Evolutionary conservation across 2,113 vertebrate species (phyloP).

Genomic region (Mesembrinibis cayennensis): DNA sequence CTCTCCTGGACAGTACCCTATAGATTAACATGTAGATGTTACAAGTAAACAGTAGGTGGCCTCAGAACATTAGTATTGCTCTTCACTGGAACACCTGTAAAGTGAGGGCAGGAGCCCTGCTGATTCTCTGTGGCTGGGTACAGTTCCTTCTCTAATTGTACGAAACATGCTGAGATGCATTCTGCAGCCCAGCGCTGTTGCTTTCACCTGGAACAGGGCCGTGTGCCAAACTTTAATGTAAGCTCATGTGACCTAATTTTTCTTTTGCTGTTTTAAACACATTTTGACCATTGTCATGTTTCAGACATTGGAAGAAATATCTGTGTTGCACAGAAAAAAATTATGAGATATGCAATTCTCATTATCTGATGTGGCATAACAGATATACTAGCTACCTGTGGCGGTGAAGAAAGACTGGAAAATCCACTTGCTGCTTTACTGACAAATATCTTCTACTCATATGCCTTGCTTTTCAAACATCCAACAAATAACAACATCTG

Average conservation of each 20-base stretch:
- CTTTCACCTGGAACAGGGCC: not conserved
- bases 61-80: constrained; percentile 57
- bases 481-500: not conserved
- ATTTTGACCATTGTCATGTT: not conserved
- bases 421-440: not conserved
- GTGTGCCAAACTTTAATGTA: not conserved
- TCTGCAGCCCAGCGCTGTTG: not conserved
- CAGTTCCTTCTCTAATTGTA: not conserved
- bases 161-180: not conserved
- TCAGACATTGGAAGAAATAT: not conserved
- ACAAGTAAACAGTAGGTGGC: constrained; percentile 61
- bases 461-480: not conserved
- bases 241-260: not conserved
- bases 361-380: not conserved
- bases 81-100: not conserved
- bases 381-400: not conserved
- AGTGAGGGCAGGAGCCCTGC: not conserved
- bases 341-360: not conserved
- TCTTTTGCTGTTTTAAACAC: not conserved
- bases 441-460: not conserved
- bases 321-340: not conserved
- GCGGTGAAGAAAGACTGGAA: not conserved
- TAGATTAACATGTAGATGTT: not conserved
- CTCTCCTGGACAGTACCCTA: not conserved
- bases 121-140: not conserved